Percentiles rank a stretch among this genome's conserved stretches.
Conservation (phyloP, 2,888 invertebrate species). For the Cheilosia impressa region DNA sequence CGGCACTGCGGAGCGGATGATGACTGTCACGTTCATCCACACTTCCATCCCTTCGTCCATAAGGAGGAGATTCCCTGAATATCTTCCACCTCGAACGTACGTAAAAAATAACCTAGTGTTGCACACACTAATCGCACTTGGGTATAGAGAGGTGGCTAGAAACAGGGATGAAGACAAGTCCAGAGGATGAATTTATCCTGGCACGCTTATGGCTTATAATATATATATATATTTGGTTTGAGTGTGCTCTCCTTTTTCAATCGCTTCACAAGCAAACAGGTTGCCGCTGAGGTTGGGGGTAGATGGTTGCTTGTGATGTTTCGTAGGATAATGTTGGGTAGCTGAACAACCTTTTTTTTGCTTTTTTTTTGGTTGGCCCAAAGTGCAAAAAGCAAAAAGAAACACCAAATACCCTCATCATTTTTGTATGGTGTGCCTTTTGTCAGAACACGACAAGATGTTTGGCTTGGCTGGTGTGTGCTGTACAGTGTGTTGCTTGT, state of each 20-base stretch:
- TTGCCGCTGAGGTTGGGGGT: constrained; percentile 43
- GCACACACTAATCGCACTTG: constrained; percentile 63
- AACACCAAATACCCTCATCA: constrained; percentile 52
- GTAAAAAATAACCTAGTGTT: constrained; percentile 43
- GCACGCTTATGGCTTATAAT: constrained; percentile 65
- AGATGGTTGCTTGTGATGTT: constrained; percentile 42
- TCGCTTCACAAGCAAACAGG: constrained; percentile 67
- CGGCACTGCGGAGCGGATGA: constrained; percentile 34
- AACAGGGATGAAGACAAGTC: constrained; percentile 57
- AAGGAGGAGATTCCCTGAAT: constrained; percentile 35
- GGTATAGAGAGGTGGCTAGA: constrained; percentile 33
- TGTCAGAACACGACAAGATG: constrained; percentile 25
- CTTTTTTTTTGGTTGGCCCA: constrained; percentile 24
- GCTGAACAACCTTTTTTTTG: constrained; percentile 62
- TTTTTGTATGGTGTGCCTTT: constrained; percentile 38
- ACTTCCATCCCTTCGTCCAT: constrained; percentile 6
- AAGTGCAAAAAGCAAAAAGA: constrained; percentile 56
- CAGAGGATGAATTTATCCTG: constrained; percentile 57
- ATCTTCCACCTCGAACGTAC: constrained; percentile 25
- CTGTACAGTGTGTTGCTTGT: background rate
- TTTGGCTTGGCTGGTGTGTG: constrained; percentile 5
- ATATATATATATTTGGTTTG: constrained; percentile 25
- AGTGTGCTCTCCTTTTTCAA: constrained; percentile 63
- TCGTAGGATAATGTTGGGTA: constrained; percentile 58
- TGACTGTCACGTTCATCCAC: constrained; percentile 53